Conservation (phyloP, 1,140 invertebrate species). For the Asobara japonica region DNA sequence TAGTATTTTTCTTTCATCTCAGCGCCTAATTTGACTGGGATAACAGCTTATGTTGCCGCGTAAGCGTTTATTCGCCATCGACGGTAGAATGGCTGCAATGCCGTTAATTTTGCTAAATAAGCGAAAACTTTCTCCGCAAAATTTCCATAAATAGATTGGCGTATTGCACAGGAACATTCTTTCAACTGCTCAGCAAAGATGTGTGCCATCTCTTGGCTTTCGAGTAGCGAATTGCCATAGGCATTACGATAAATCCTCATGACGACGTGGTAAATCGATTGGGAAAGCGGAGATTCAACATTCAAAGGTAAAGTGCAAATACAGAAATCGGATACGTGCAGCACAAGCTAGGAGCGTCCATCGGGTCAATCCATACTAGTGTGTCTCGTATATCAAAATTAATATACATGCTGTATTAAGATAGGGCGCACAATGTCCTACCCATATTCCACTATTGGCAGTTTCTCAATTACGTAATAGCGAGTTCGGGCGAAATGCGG, state of each 20-base stretch:
- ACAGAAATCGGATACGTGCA: not conserved
- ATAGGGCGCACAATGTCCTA: not conserved
- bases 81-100: not conserved
- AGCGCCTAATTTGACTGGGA: too few species aligned
- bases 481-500: too few species aligned
- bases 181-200: not conserved
- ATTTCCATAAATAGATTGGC: not conserved
- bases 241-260: not conserved
- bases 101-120: not conserved
- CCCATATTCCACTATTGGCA: not conserved
- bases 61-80: not conserved
- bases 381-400: not conserved
- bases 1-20: too few species aligned
- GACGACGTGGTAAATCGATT: not conserved
- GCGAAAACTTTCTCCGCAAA: not conserved
- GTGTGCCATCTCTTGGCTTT: not conserved
- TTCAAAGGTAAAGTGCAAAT: constrained; percentile 6
- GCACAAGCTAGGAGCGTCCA: not conserved
- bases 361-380: not conserved
- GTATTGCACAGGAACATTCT: too few species aligned
- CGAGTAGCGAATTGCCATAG: not conserved
- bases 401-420: constrained; percentile 3
- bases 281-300: constrained; percentile 8
- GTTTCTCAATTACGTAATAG: not conserved
- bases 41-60: too few species aligned